Evolutionary conservation across 1,140 invertebrate genomes (phyloP).

Genomic region (Hyphantria cunea): DNA sequence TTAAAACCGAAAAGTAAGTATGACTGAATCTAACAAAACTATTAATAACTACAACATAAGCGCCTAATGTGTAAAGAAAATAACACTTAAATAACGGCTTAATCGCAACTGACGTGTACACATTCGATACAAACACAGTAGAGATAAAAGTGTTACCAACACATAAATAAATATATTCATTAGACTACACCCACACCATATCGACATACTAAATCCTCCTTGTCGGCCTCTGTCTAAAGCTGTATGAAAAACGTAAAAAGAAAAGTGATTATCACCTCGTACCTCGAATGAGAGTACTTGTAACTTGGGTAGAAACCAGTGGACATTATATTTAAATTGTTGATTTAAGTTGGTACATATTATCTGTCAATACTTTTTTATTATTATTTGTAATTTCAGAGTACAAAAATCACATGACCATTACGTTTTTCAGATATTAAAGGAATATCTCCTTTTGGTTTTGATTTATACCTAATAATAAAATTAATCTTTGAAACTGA

Average conservation of each 20-base stretch:
- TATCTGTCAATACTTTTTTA: too few relatives aligned
- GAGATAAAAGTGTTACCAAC: constrained; percentile 66
- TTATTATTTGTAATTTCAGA: too few relatives aligned
- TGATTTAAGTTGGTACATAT: too few relatives aligned
- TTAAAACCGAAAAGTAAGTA: too few relatives aligned
- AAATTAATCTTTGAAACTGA: too few relatives aligned
- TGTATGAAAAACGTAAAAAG: constrained; percentile 50
- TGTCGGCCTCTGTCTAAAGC: constrained; percentile 65
- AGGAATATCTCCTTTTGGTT: too few relatives aligned
- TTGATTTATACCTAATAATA: too few relatives aligned
- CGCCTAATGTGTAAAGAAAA: constrained; percentile 5
- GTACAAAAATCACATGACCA: too few relatives aligned
- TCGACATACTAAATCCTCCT: constrained; percentile 74
- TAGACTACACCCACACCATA: constrained; percentile 76
- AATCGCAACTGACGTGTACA: constrained; percentile 34
- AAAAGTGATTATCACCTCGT: constrained; percentile 15
- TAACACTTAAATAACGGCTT: constrained; percentile 36
- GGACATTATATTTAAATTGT: too few relatives aligned
- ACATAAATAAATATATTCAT: constrained; percentile 80
- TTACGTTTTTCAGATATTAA: too few relatives aligned
- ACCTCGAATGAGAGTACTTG: neutral
- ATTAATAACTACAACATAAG: constrained; percentile 19
- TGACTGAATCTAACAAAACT: neutral
- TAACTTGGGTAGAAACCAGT: too few relatives aligned
- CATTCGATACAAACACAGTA: constrained; percentile 34